These are phyloP conservation scores for Pecten maximus DNA, from an alignment of 2,888 invertebrate genomes.

Conservation along the genomic window DNA sequence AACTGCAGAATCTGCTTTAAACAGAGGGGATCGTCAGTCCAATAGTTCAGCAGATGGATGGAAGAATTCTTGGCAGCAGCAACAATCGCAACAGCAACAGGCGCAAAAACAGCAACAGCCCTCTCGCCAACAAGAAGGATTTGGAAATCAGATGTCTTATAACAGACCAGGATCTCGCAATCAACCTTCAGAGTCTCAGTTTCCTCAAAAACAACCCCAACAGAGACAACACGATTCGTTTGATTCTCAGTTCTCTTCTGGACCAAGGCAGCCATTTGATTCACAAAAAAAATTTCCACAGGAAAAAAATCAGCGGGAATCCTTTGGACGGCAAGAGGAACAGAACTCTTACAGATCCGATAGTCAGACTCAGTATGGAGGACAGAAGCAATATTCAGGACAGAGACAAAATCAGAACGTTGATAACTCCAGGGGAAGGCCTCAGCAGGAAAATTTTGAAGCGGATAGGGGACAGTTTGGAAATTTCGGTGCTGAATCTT, in stretches of 20 bases:
- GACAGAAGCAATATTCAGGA: neutral
- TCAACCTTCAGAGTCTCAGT: neutral
- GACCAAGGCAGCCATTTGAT: neutral
- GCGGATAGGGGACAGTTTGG: slow-evolving; percentile 31
- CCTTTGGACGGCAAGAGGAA: neutral
- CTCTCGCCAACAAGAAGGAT: neutral
- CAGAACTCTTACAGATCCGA: neutral
- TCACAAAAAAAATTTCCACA: slow-evolving; percentile 4
- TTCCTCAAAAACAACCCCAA: slow-evolving; percentile 16
- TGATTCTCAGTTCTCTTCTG: neutral
- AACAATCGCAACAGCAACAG: slow-evolving; percentile 52
- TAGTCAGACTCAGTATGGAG: neutral
- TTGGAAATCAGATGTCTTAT: slow-evolving; percentile 13
- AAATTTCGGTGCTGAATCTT: slow-evolving; percentile 1
- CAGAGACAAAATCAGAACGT: slow-evolving; percentile 21
- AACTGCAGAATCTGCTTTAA: slow-evolving; percentile 36
- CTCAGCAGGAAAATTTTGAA: neutral
- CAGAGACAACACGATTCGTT: neutral
- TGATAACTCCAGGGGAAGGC: neutral
- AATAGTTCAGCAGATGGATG: slow-evolving; percentile 38
- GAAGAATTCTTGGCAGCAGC: slow-evolving; percentile 43
- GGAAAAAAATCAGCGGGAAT: neutral
- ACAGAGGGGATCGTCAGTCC: slow-evolving; percentile 42
- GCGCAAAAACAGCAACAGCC: slow-evolving; percentile 31
- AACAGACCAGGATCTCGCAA: slow-evolving; percentile 4